Percentiles rank a stretch among this genome's conserved stretches.
phyloP scores from a whole-genome alignment of 2,797 vertebrate genomes.

The Synaphobranchus kaupii region DNA sequence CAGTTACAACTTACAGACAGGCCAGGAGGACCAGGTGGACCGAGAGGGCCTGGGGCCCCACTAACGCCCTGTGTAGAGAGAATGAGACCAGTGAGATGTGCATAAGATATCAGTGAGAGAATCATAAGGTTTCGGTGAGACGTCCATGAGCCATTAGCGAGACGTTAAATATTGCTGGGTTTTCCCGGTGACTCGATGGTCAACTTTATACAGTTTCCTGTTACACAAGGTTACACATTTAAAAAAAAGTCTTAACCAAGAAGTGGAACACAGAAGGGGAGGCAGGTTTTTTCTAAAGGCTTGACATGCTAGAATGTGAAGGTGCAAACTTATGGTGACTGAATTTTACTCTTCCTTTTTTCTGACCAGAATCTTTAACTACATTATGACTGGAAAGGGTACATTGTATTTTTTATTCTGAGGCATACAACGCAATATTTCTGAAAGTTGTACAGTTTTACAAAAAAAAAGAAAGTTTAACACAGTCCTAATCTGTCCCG shows the following conservation, averaged over 20 bases:
- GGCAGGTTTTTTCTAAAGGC: too few relatives aligned
- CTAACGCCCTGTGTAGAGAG: constrained; percentile 75
- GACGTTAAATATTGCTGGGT: too few relatives aligned
- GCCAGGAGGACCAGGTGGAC: constrained; percentile 93
- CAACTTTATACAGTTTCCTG: neutral
- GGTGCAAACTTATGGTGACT: too few relatives aligned
- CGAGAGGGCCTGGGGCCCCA: constrained; percentile 85
- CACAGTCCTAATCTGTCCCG: too few relatives aligned
- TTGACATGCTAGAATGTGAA: too few relatives aligned
- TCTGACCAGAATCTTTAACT: neutral
- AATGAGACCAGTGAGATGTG: constrained; percentile 10
- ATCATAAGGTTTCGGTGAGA: neutral
- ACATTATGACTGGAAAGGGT: too few relatives aligned
- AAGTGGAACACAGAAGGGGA: neutral
- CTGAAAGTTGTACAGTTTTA: too few relatives aligned
- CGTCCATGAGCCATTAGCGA: too few relatives aligned
- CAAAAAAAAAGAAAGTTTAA: too few relatives aligned
- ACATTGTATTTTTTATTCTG: too few relatives aligned
- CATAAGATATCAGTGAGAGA: neutral
- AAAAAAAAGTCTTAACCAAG: neutral
- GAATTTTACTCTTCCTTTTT: neutral
- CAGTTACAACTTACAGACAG: constrained; percentile 83
- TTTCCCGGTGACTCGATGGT: too few relatives aligned
- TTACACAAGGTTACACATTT: neutral
- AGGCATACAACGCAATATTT: too few relatives aligned